Base-by-base conservation (phyloP, 2,797 vertebrate genomes). In the Pseudochaenichthys georgianus region DNA sequence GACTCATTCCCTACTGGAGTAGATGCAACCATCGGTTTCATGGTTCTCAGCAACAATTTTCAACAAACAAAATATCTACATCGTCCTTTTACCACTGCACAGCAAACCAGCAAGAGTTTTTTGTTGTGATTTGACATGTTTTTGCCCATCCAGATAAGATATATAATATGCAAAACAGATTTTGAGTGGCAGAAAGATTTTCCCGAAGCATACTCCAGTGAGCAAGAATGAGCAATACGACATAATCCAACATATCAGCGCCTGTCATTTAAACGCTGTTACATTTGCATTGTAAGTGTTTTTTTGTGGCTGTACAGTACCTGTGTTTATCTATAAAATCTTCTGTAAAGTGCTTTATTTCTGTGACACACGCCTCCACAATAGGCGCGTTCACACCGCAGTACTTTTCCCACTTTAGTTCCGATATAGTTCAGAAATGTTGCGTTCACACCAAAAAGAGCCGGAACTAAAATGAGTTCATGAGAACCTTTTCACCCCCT, bases 111-210 rank as follows among this genome's bases (percentile, higher is more conserved):
- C 4, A 55, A 54, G 46, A 7, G 1, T 38, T 51, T 19, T 58
- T 64, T 17, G 21, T 8, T 3, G 15, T 46, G 55, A 31, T 42
- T 23, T 55, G 64, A 64, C 54, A 55, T 55, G 47, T 61, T 61
- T 74, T 51, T 61, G 1, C 17, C 3, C 45, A 34, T 12, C 13
- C 31, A n/a, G 3, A 64, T 55, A 59, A 68, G 51, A 46, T 57
- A 38, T 78, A 63, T 55, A 15, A 61, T 70, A 55, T 64, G 28
- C 58, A 19, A 52, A 46, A 58, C 19, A 65, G 61, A 53, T 42
- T 64, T 73, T 70, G 64, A 79, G 34, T 64, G 63, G 72, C 70
- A 51, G 59, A 38, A 41, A 42, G 43, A 31, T 70, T 71, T 77
- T 76, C 41, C 3, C 4, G 50, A 58, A 31, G 17, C 41, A 38